Evolutionary conservation across 2,113 vertebrate species (phyloP), one percentile per base, ranked within the genome.

Genomic region (Otocyon megalotis): DNA sequence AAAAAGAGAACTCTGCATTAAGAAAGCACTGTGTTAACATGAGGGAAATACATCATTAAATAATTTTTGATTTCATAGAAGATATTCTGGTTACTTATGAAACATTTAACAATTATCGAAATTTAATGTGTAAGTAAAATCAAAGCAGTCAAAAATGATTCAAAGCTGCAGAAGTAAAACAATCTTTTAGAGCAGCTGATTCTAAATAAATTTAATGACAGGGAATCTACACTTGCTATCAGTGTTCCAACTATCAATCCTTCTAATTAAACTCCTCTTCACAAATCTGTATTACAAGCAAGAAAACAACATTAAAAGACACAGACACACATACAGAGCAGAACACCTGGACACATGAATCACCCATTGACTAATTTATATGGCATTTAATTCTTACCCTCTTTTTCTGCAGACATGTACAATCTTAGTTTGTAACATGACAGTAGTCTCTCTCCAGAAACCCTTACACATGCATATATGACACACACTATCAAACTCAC

Each of bases 41-140:
- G 19, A 62, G 11, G 90, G 8, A 80, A 90, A 85, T 79, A 50
- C 1, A 84, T 50, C 30, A 93, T 28, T 32, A 92, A 82, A 74
- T 72, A 92, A 54, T 11, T 86, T 86, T 95, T 90, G 8, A 96
- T 65, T 93, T 96, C n/a, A 89, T 2, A 79, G 19, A 94, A 60
- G 13, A 77, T 79, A 88, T 77, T 95, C 79, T 93, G 86, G 37
- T n/a, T 74, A 81, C 82, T 87, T 94, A 76, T 37, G 28, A 86
- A 94, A 65, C 50, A 92, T 37, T 90, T 62, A 89, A 53, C 1
- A 83, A 69, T 56, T 80, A 93, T 2, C 62, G 28, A 62, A 87
- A 86, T 90, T 88, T 94, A 94, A 93, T 56, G 48, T 48, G 48
- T 48, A 92, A 71, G 82, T 60, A 80, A 77, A 96, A 93, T 62